phyloP scores from a whole-genome alignment of 1,140 invertebrate genomes.

The Acromyrmex heyeri region DNA sequence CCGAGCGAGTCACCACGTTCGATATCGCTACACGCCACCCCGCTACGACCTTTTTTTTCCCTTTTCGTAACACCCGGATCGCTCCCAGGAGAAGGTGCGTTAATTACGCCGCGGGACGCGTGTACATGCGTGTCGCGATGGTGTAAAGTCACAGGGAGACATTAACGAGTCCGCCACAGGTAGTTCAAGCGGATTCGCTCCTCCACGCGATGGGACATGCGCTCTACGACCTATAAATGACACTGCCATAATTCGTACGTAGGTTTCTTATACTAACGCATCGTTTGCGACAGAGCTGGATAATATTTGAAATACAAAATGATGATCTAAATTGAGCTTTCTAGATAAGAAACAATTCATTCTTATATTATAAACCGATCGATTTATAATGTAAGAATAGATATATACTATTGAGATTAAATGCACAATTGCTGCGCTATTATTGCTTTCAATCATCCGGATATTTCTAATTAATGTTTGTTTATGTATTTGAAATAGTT shows the following conservation, averaged over 20 bases:
- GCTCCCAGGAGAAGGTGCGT: slow-evolving; percentile 25
- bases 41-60: no score
- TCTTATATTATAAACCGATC: no score
- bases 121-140: not conserved
- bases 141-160: slow-evolving; percentile 57
- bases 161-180: slow-evolving; percentile 59
- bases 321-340: no score
- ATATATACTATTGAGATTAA: no score
- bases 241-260: not conserved
- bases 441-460: no score
- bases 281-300: not conserved
- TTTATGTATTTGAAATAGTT: no score
- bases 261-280: slow-evolving; percentile 5
- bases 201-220: slow-evolving; percentile 15
- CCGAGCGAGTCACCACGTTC: slow-evolving; percentile 6
- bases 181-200: slow-evolving; percentile 28
- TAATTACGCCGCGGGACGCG: slow-evolving; percentile 59
- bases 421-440: no score
- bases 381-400: no score
- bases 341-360: no score
- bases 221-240: not conserved
- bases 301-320: no score
- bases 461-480: no score
- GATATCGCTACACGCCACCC: not conserved
- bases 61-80: not conserved